Evolutionary conservation across 2,888 invertebrate species (phyloP).

Genomic region (Callyntrura guangdongensis): DNA sequence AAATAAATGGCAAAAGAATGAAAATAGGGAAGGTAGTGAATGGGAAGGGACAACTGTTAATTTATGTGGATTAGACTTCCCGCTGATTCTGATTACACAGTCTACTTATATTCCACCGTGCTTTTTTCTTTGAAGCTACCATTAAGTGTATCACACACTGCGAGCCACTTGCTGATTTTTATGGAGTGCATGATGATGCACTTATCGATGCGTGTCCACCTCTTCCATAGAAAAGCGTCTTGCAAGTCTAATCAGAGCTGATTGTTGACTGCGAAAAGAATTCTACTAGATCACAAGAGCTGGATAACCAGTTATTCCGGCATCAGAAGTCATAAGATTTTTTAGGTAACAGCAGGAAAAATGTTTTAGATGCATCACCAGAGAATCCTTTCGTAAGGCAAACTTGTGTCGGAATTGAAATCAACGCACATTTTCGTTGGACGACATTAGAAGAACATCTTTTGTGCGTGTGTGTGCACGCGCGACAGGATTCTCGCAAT

Average conservation of each 20-base stretch:
- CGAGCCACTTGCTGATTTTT: conserved; percentile 71
- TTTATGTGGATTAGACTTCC: conserved; percentile 74
- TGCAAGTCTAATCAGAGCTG: neutral
- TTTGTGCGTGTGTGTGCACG: neutral
- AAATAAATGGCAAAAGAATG: conserved; percentile 28
- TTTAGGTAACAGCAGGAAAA: neutral
- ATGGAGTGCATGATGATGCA: conserved; percentile 48
- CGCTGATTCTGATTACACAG: conserved; percentile 73
- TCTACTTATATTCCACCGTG: conserved; percentile 49
- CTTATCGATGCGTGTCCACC: neutral
- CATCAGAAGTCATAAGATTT: neutral
- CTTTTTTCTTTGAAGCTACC: neutral
- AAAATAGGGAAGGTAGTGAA: conserved; percentile 10
- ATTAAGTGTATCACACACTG: conserved; percentile 3
- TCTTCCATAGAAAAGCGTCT: neutral
- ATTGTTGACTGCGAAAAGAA: conserved; percentile 25
- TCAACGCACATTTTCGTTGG: conserved; percentile 23
- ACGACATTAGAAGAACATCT: neutral
- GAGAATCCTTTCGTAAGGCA: neutral
- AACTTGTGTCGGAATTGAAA: conserved; percentile 56
- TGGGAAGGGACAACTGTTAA: conserved; percentile 61
- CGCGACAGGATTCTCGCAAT: neutral
- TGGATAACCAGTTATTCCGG: neutral
- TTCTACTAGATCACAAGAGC: neutral
- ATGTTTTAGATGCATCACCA: neutral